Evolutionary conservation across 2,888 invertebrate genomes (phyloP), one percentile per base, ranked within the genome.

Genomic region (Corbicula japonica): DNA sequence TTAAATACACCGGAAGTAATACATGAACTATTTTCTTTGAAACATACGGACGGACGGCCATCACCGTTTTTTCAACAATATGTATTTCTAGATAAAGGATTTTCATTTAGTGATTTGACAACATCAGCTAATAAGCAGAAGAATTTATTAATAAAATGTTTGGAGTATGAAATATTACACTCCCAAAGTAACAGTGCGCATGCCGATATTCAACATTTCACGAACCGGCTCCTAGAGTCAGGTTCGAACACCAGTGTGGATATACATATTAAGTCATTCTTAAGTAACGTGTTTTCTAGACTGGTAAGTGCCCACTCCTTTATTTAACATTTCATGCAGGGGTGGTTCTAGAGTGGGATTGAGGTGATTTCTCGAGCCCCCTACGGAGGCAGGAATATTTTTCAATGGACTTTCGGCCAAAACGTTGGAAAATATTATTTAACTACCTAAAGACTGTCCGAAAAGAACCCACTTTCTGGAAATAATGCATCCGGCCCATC

Each of bases 11-110:
- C 61, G 15, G 63, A 73, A 3, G 30, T 46, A 21, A 35, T 73
- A 6, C 54, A 50, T 3, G 56, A 62, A 5, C 34, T 76, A 12
- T 35, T 76, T 18, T 15, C 21, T 35, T 26, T 56, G 18, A 38
- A 69, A 23, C 18, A 63, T 26, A 70, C 77, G 12, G 52, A 62
- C 18, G 81, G 74, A 10, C 48, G 81, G 21, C 28, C 66, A 3
- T 35, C 60, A 5, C 76, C 76, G 12, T 81, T 81, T 38, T 76
- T 81, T 35, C 81, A 81, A 32, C 44, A 77, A 26, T 62, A 77
- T 23, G 62, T 81, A 28, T 68, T 81, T 8, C 38, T 71, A 32
- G 60, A 76, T 23, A 58, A 74, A 21, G 77, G 77, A 52, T 77
- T 81, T 68, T 68, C 74, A 26, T 81, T 81, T 41, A 28, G 48